A percentile compares a stretch with the other conserved stretches of the same genome.
These are phyloP conservation scores for Euura saliciscinereae DNA, from an alignment of 1,140 invertebrate genomes.

Conservation along the genomic window DNA sequence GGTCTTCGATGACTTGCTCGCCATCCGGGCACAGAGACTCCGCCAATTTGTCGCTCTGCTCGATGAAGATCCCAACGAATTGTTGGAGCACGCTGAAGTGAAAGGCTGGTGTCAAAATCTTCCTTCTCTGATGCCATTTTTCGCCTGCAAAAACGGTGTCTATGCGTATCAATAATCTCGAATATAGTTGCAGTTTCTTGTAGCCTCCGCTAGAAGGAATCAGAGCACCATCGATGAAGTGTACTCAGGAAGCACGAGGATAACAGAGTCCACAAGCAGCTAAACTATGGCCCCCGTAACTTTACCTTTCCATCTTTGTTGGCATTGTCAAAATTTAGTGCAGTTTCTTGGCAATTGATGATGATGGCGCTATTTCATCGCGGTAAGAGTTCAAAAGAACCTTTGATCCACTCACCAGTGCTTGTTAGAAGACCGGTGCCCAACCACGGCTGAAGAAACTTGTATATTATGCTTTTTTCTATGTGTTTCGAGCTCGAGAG, in stretches of 20 bases:
- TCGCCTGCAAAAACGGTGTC: conserved; percentile 57
- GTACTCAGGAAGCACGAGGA: no score
- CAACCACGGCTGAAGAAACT: conserved; percentile 71
- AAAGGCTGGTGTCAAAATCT: conserved; percentile 61
- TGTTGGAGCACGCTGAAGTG: conserved; percentile 87
- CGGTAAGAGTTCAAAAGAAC: no score
- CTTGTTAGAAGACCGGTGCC: conserved; percentile 70
- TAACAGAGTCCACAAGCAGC: no score
- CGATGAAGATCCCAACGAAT: conserved; percentile 75
- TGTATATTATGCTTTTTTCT: conserved; percentile 66
- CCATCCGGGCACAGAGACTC: conserved; percentile 55
- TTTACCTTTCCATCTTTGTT: no score
- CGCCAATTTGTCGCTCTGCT: conserved; percentile 63
- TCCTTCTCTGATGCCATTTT: conserved; percentile 78
- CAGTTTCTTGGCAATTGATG: no score
- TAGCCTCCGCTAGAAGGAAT: no score
- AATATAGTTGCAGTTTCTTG: no score
- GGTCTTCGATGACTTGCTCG: conserved; percentile 52
- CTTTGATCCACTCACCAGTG: conserved; percentile 31
- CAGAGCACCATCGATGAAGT: no score
- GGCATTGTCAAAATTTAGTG: no score
- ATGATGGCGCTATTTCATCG: no score
- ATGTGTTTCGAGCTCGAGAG: conserved; percentile 58
- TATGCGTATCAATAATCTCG: no score
- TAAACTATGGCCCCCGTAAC: no score